phyloP scores from a whole-genome alignment of 2,113 vertebrate species.

The Labeo rohita region DNA sequence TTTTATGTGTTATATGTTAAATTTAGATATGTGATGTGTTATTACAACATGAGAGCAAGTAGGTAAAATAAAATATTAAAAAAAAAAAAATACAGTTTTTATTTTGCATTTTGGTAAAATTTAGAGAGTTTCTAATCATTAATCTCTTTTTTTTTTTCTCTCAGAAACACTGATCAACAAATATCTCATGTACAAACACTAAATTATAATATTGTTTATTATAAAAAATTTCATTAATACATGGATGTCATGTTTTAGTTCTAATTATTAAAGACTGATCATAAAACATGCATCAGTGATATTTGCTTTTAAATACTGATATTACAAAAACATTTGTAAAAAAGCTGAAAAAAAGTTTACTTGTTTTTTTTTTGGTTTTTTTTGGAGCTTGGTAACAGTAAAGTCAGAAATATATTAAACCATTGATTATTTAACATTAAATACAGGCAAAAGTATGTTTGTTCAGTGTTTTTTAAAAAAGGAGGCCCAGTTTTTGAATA shows the following conservation, averaged over 20 bases:
- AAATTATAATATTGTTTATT: background rate
- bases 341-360: background rate
- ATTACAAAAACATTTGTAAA: background rate
- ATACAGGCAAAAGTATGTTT: no score
- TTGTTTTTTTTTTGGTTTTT: background rate
- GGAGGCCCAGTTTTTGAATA: no score
- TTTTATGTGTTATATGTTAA: no score
- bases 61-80: no score
- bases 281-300: background rate
- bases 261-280: background rate
- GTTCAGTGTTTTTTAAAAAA: no score
- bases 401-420: background rate
- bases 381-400: background rate
- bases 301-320: background rate
- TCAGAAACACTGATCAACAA: background rate
- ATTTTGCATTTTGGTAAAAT: no score
- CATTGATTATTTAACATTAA: background rate
- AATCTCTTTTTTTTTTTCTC: background rate
- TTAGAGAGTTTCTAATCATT: no score
- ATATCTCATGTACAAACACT: background rate
- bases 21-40: no score
- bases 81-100: no score
- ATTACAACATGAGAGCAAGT: no score
- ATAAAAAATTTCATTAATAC: background rate
- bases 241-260: background rate